These are phyloP conservation scores for Antheraea assamensis DNA, from an alignment of 2,888 invertebrate species.

Conservation along the genomic window DNA sequence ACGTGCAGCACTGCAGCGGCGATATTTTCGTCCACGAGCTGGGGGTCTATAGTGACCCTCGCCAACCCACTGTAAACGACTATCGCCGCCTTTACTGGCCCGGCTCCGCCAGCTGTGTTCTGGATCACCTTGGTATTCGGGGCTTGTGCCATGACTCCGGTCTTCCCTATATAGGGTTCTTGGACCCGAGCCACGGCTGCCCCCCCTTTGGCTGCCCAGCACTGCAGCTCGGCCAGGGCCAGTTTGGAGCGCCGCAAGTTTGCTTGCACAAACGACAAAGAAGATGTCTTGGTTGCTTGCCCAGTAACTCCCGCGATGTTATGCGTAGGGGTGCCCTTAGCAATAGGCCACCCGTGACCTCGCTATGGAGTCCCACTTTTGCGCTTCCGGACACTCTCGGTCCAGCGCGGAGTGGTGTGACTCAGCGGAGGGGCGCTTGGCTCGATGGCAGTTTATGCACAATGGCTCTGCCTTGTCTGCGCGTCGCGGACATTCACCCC, in stretches of 20 bases:
- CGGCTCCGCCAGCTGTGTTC: no score
- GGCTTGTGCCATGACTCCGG: not conserved
- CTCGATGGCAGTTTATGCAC: not conserved
- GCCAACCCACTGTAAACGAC: slow-evolving; percentile 18
- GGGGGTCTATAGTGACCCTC: no score
- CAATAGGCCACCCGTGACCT: not conserved
- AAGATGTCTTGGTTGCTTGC: not conserved
- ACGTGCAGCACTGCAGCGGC: no score
- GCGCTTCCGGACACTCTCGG: not conserved
- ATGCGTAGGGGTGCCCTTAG: not conserved
- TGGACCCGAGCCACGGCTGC: slow-evolving; percentile 18
- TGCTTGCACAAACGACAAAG: not conserved
- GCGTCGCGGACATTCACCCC: not conserved
- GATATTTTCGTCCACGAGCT: no score
- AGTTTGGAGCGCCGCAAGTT: not conserved
- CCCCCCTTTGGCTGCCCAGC: no score
- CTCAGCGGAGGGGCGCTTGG: not conserved
- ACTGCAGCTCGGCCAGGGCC: no score
- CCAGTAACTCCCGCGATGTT: not conserved
- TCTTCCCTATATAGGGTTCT: slow-evolving; percentile 21
- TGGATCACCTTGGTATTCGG: not conserved
- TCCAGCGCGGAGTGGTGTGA: not conserved
- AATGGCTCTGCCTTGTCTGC: not conserved
- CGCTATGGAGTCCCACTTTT: not conserved
- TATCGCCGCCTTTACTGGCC: not conserved